These are phyloP conservation scores for Pocota personata DNA, from an alignment of 2,888 invertebrate species.

Conservation along the genomic window DNA sequence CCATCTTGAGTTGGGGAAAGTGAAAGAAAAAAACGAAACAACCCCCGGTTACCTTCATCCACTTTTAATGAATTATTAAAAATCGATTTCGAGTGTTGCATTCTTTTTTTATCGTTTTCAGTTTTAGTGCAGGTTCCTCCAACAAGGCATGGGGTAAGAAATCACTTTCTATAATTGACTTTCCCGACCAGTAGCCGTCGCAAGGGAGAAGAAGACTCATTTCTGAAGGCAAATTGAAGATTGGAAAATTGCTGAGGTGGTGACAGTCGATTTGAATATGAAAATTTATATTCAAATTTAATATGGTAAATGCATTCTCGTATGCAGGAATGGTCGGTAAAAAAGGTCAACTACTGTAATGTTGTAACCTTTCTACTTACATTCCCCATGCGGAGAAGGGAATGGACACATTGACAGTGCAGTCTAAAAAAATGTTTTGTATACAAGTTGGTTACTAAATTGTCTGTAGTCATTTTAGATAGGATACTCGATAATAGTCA, in stretches of 20 bases:
- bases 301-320: constrained; percentile 33
- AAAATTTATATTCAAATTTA: constrained; percentile 19
- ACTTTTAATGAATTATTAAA: constrained; percentile 72
- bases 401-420: background rate
- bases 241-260: constrained; percentile 25
- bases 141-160: constrained; percentile 16
- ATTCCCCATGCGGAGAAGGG: background rate
- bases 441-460: background rate
- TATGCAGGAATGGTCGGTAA: background rate
- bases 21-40: background rate
- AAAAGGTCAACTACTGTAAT: constrained; percentile 40
- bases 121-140: background rate
- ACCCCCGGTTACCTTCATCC: constrained; percentile 61
- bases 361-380: background rate
- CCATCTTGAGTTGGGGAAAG: constrained; percentile 34
- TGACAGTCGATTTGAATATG: constrained; percentile 16
- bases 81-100: constrained; percentile 66
- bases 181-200: background rate
- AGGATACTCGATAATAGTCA: too few relatives aligned
- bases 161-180: constrained; percentile 66
- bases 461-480: background rate
- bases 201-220: background rate
- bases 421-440: background rate
- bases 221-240: constrained; percentile 11
- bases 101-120: constrained; percentile 26